Conservation (phyloP, 2,113 vertebrate genomes). For the Emydocephalus ijimae region DNA sequence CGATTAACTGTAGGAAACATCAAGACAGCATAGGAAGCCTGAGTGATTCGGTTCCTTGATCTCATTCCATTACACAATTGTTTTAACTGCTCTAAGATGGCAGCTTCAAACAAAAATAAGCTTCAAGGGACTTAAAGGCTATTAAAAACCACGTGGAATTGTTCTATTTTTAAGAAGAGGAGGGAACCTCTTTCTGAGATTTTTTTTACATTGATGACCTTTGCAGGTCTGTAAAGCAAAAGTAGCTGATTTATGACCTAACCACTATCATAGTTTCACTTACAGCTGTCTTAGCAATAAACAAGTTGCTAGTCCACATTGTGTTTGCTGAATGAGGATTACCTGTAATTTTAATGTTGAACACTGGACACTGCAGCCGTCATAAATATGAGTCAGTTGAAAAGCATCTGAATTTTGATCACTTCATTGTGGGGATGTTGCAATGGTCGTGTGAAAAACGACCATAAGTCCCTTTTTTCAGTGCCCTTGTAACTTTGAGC, state of each 20-base stretch:
- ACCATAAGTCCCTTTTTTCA: neutral
- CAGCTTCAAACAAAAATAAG: slow-evolving; percentile 38
- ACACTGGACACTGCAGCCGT: neutral
- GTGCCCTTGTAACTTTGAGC: neutral
- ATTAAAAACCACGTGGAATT: slow-evolving; percentile 29
- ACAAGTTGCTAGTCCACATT: neutral
- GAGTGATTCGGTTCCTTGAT: slow-evolving; percentile 49
- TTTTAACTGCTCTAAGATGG: slow-evolving; percentile 36
- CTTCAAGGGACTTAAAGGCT: slow-evolving; percentile 38
- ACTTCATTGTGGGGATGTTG: neutral
- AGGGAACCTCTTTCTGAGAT: slow-evolving; percentile 38
- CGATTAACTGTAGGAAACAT: slow-evolving; percentile 8
- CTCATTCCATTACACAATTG: slow-evolving; percentile 56
- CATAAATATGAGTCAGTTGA: neutral
- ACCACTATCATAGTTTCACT: neutral
- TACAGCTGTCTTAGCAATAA: neutral
- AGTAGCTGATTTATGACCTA: neutral
- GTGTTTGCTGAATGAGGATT: neutral
- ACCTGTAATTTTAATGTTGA: neutral
- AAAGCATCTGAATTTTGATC: neutral
- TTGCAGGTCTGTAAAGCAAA: neutral
- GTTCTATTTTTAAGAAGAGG: slow-evolving; percentile 31
- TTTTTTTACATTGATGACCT: rapidly evolving
- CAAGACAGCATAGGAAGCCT: slow-evolving; percentile 38
- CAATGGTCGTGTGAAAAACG: neutral